Evolutionary conservation across 1,140 invertebrate genomes (phyloP).

Genomic region (Steinernema feltiae): DNA sequence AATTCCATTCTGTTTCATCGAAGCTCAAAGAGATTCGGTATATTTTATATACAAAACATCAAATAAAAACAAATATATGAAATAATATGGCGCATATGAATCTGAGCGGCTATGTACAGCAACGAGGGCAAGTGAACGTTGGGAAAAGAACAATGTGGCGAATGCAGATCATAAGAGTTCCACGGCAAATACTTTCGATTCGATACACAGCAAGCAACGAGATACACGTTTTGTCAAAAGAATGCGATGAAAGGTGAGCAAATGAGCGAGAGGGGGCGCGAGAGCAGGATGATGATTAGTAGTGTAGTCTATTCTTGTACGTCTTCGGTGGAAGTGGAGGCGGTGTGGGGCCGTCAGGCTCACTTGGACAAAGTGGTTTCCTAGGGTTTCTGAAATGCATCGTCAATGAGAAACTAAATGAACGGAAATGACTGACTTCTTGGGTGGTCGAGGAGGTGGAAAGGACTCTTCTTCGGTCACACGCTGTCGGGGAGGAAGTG

Average conservation of each 20-base stretch:
- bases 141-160: not conserved
- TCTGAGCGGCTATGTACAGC: constrained; percentile 4
- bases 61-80: not conserved
- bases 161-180: not conserved
- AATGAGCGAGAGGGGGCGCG: not conserved
- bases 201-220: not conserved
- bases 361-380: not conserved
- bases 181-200: no score
- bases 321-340: constrained; percentile 1
- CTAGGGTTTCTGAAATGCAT: not conserved
- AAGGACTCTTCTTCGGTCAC: not conserved
- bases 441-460: not conserved
- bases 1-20: no score
- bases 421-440: not conserved
- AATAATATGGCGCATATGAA: constrained; percentile 8
- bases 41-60: not conserved
- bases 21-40: not conserved
- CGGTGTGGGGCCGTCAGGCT: not conserved
- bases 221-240: not conserved
- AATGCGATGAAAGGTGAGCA: not conserved
- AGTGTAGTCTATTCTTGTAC: not conserved
- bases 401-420: not conserved
- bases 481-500: not conserved
- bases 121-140: not conserved
- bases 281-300: not conserved